phyloP scores from a whole-genome alignment of 2,113 vertebrate genomes.

The Cololabis saira region DNA sequence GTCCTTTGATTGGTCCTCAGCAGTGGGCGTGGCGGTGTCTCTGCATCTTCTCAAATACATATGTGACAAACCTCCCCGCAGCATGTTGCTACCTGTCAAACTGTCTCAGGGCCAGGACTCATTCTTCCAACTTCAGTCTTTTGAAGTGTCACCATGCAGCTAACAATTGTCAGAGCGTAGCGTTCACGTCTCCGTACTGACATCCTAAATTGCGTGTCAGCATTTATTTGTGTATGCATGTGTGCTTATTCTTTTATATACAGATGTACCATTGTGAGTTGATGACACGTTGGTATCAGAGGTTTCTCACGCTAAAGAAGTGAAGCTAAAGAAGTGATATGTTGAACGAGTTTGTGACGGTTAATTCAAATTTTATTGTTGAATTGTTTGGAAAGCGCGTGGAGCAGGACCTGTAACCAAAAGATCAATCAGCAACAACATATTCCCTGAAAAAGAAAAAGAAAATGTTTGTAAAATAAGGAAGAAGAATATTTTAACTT shows the following conservation, averaged over 20 bases:
- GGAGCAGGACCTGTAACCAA: too few species aligned
- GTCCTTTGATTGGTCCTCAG: neutral
- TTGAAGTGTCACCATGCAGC: conserved; percentile 66
- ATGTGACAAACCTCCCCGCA: conserved; percentile 9
- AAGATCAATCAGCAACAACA: too few species aligned
- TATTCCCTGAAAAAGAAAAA: too few species aligned
- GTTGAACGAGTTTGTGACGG: too few species aligned
- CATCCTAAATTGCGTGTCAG: conserved; percentile 34
- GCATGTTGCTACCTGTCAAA: conserved; percentile 58
- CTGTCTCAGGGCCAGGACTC: conserved; percentile 44
- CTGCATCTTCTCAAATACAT: too few species aligned
- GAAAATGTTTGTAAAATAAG: too few species aligned
- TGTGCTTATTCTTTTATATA: conserved; percentile 3
- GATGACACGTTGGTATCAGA: neutral
- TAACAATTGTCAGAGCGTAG: conserved; percentile 54
- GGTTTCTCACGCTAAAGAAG: too few species aligned
- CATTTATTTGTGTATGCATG: neutral
- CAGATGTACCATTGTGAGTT: conserved; percentile 15
- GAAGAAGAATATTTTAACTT: too few species aligned
- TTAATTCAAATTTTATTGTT: too few species aligned
- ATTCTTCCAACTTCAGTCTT: conserved; percentile 46
- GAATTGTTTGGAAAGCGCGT: too few species aligned
- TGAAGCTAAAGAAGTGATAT: too few species aligned
- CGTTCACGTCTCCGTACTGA: conserved; percentile 47
- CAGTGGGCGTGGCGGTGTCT: neutral